These are phyloP conservation scores for Phymanthus crucifer DNA, from an alignment of 92 coral and sea anemone species.

Conservation along the genomic window DNA sequence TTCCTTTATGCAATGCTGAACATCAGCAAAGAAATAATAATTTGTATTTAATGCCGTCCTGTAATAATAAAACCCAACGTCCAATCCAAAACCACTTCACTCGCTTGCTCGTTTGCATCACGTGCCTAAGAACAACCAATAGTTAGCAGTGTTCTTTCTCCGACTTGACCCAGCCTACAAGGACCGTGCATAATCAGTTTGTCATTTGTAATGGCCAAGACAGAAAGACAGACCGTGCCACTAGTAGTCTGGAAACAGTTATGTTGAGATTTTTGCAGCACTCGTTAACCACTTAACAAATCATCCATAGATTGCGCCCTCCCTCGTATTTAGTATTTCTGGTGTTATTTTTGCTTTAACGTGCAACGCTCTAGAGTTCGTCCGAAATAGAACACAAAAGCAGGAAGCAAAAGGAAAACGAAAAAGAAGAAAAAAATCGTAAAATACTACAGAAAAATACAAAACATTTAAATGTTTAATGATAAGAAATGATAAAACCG, in stretches of 20 bases:
- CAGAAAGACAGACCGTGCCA: not conserved
- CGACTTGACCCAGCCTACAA: conserved; percentile 34
- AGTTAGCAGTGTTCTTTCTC: not conserved
- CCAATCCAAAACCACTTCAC: conserved; percentile 34
- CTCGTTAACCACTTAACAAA: conserved; percentile 1
- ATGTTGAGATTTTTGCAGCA: conserved; percentile 2
- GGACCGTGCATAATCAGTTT: conserved; percentile 42
- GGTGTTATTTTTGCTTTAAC: not conserved
- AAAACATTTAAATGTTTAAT: too few species aligned
- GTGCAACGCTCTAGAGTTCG: not conserved
- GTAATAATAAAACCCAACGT: conserved; percentile 31
- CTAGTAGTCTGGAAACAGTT: not conserved
- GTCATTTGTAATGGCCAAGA: not conserved
- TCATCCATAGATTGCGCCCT: not conserved
- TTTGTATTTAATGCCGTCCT: conserved; percentile 52
- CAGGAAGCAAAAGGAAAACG: too few species aligned
- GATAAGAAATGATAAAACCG: too few species aligned
- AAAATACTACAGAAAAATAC: too few species aligned
- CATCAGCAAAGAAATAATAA: conserved; percentile 40
- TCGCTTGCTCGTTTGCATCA: conserved; percentile 15
- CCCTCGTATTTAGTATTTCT: not conserved
- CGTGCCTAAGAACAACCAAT: conserved; percentile 19
- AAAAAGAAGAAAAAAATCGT: too few species aligned
- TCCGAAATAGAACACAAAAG: not conserved
- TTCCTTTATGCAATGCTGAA: conserved; percentile 34